phyloP scores from a whole-genome alignment of 2,888 invertebrate genomes.

The Crossocerus cetratus region DNA sequence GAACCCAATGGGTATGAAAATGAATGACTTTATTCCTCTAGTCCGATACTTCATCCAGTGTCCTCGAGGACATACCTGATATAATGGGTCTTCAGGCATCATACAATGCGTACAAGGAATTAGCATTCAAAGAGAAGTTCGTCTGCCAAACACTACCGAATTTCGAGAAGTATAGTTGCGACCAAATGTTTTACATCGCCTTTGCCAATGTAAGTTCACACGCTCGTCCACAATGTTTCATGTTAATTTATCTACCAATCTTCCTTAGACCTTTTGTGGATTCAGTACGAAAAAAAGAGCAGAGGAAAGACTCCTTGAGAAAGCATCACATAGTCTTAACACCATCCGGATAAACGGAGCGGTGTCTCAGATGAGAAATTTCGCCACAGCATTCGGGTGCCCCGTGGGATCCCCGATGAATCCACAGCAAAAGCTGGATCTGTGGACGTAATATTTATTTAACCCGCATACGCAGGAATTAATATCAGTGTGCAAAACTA shows the following conservation, averaged over 20 bases:
- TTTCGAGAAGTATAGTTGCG: conserved; percentile 2
- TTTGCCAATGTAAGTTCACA: neutral
- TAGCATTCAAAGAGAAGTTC: neutral
- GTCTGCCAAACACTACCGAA: neutral
- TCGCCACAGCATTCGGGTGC: neutral
- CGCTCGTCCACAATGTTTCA: neutral
- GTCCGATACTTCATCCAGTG: neutral
- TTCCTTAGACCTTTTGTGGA: neutral
- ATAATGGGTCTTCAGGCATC: neutral
- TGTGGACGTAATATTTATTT: neutral
- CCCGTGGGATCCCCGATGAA: neutral
- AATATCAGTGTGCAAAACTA: no score
- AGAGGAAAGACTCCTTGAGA: no score
- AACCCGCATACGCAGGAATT: no score
- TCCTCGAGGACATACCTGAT: neutral
- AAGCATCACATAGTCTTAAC: neutral
- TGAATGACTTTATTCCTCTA: neutral
- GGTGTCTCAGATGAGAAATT: neutral
- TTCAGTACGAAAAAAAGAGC: neutral
- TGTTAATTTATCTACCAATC: no score
- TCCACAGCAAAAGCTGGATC: neutral
- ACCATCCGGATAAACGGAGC: neutral
- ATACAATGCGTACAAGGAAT: neutral
- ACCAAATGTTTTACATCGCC: conserved; percentile 7
- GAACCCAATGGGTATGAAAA: neutral